These are phyloP conservation scores for Lophius piscatorius DNA, from an alignment of 2,113 vertebrate genomes.

Conservation along the genomic window DNA sequence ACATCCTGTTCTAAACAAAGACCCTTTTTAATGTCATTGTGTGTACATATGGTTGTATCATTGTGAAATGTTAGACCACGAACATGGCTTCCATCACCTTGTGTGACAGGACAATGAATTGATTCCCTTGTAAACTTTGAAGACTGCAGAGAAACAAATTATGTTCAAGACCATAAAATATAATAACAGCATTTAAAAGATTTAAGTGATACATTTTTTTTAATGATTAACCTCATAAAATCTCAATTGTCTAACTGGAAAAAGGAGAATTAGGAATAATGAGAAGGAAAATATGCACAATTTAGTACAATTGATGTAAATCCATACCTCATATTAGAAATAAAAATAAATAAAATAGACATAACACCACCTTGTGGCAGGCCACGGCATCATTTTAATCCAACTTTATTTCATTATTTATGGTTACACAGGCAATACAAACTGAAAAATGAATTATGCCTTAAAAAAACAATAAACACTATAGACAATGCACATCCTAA, in stretches of 20 bases:
- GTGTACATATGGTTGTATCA: conserved; percentile 28
- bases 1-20: conserved; percentile 44
- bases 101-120: conserved; percentile 34
- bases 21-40: conserved; percentile 36
- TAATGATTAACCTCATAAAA: no score
- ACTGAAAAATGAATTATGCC: not conserved
- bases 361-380: conserved; percentile 65
- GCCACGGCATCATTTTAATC: conserved; percentile 45
- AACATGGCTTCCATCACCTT: conserved; percentile 34
- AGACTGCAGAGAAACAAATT: not conserved
- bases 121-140: conserved; percentile 42
- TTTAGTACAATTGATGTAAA: not conserved
- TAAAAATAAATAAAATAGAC: conserved; percentile 37
- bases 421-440: not conserved
- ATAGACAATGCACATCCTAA: conserved; percentile 5
- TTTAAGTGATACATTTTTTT: no score
- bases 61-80: conserved; percentile 14
- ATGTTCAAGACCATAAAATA: conserved; percentile 5
- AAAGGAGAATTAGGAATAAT: not conserved
- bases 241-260: no score
- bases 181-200: not conserved
- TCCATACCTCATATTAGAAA: not conserved
- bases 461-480: conserved; percentile 1
- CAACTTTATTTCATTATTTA: conserved; percentile 11
- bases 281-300: not conserved